Evolutionary conservation across 23 tunicate genomes (phyloP).

Genomic region (Botrylloides violaceus): DNA sequence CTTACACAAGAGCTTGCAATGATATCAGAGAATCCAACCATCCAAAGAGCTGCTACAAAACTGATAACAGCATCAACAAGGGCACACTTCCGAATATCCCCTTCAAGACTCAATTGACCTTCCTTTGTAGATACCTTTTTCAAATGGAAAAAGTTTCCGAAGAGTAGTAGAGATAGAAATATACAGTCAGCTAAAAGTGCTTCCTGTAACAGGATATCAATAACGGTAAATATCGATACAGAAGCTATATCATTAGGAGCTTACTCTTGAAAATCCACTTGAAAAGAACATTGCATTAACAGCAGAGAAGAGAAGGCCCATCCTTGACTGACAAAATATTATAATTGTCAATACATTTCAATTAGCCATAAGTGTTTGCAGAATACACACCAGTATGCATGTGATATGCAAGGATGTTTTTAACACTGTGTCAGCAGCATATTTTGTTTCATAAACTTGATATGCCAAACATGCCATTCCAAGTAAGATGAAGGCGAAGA

Average conservation of each 20-base stretch:
- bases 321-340: background rate
- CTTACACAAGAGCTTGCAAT: background rate
- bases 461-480: constrained; percentile 4
- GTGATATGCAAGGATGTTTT: background rate
- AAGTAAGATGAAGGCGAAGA: background rate
- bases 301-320: constrained; percentile 1
- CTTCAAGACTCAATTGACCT: background rate
- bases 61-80: background rate
- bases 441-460: background rate
- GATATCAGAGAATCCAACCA: constrained; percentile 1
- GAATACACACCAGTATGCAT: background rate
- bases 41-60: background rate
- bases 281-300: constrained; percentile 9
- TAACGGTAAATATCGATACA: background rate
- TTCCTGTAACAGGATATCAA: background rate
- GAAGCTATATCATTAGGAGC: too few species aligned
- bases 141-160: constrained; percentile 1
- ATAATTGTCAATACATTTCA: background rate
- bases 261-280: background rate
- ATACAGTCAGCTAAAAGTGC: background rate
- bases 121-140: constrained; percentile 11
- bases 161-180: background rate
- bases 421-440: background rate
- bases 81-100: background rate
- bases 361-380: background rate